Evolutionary conservation across 2,888 invertebrate species (phyloP), one percentile per base, ranked within the genome.

Genomic region (Andrena hattorfiana): DNA sequence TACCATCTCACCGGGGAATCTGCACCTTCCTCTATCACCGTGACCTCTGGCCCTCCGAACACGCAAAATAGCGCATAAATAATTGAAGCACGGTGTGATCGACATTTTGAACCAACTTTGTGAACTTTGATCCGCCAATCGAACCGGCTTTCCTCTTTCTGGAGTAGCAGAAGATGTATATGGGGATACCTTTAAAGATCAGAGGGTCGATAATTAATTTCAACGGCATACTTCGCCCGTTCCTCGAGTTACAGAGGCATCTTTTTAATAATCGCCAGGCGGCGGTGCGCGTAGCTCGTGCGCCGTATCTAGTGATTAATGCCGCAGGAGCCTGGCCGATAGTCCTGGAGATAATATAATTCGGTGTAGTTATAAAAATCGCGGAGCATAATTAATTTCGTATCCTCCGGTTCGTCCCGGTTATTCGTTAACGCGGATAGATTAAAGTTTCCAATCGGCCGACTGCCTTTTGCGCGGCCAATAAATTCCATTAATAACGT

Each of bases 401-500:
- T 64, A 66, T 56, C 42, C 8, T 13, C 28, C 7, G 0, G 69
- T 16, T 79, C 64, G 66, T 66, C 49, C 49, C 7, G 16, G 28
- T 30, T 28, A 10, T 48, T 28, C 8, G 63, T 79, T 79, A 81
- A 81, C 35, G 48, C 63, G 28, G 48, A 35, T 79, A 79, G 80
- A 81, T 81, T 69, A 69, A 69, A 64, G 63, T 73, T 69, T 49
- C 71, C 75, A 54, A 62, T 76, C 76, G 62, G 62, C 23, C 16
- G 71, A 56, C 70, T 49, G 71, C 73, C 77, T 68, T 56, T 68
- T 42, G 69, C 48, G 23, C 42, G 28, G 56, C 32, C 56, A 54
- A 81, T 81, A 56, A 82, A 81, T 82, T 82, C 75, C 82, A 82
- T 82, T 81, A 82, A 83, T 83, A 81, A 81, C 49, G 51, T 81